Conservation (phyloP, 2,888 invertebrate species). For the Tetropium fuscum region DNA sequence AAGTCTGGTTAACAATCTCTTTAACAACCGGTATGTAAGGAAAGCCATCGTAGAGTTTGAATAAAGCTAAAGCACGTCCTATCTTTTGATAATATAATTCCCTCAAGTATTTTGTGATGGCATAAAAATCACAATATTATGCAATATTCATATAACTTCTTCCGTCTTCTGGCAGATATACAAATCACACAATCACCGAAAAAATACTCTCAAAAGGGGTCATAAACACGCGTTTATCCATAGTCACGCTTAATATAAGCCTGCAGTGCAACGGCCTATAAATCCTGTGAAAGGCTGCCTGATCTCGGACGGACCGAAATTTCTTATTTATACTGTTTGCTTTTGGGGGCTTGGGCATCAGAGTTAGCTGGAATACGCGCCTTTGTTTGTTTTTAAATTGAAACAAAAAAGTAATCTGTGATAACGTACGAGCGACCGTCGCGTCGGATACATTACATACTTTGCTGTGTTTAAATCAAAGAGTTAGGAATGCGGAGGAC, state of each 20-base stretch:
- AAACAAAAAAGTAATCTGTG: constrained; percentile 56
- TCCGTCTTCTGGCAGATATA: too few species aligned
- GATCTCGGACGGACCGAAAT: constrained; percentile 43
- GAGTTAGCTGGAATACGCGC: constrained; percentile 40
- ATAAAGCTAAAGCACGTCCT: too few species aligned
- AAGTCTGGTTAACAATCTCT: too few species aligned
- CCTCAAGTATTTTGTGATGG: too few species aligned
- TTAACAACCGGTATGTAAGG: too few species aligned
- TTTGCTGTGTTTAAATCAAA: constrained; percentile 16
- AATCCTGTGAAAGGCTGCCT: constrained; percentile 3
- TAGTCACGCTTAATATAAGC: constrained; percentile 13
- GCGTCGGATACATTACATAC: constrained; percentile 24
- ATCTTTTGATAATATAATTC: too few species aligned
- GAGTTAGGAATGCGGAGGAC: constrained; percentile 10
- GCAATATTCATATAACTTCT: too few species aligned
- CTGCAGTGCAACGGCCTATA: neutral
- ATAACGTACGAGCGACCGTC: constrained; percentile 44
- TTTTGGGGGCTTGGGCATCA: constrained; percentile 39
- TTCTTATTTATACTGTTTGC: constrained; percentile 54
- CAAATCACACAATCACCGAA: too few species aligned
- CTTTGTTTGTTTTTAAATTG: constrained; percentile 53
- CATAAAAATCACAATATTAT: too few species aligned
- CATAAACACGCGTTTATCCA: too few species aligned
- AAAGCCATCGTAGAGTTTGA: too few species aligned
- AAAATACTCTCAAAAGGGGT: too few species aligned